phyloP scores from a whole-genome alignment of 2,797 vertebrate genomes.

The Antennarius maculatus region DNA sequence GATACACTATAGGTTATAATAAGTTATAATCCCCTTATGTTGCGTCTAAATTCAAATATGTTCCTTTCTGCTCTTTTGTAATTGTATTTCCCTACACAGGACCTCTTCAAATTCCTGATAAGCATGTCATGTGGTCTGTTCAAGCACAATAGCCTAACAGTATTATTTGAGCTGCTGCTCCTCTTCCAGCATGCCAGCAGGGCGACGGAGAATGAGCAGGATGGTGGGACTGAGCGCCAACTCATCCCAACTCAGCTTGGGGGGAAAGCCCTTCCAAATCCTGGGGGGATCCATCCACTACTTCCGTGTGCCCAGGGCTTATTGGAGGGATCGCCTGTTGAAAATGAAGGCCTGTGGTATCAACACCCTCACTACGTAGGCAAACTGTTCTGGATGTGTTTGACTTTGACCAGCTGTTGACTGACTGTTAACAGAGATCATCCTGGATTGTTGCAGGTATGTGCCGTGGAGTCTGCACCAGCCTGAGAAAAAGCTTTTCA shows the following conservation, averaged over 20 bases:
- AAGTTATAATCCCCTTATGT: too few species aligned
- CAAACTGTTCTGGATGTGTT: not conserved
- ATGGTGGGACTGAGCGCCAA: slow-evolving; percentile 81
- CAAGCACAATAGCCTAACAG: slow-evolving; percentile 52
- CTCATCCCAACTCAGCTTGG: slow-evolving; percentile 85
- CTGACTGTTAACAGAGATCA: slow-evolving; percentile 21
- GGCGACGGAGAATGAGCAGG: slow-evolving; percentile 71
- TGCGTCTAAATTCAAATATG: not conserved
- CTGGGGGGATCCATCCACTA: slow-evolving; percentile 92
- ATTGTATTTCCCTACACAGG: slow-evolving; percentile 10
- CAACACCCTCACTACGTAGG: slow-evolving; percentile 93
- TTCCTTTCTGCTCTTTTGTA: slow-evolving; percentile 9
- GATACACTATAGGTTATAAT: too few species aligned
- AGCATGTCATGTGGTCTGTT: slow-evolving; percentile 56
- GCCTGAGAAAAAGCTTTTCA: slow-evolving; percentile 84
- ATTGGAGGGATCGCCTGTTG: slow-evolving; percentile 90
- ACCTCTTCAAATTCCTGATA: slow-evolving; percentile 42
- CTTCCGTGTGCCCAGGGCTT: slow-evolving; percentile 89
- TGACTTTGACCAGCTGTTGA: not conserved
- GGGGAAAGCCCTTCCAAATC: slow-evolving; percentile 84
- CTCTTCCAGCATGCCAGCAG: slow-evolving; percentile 60
- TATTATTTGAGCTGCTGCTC: slow-evolving; percentile 32
- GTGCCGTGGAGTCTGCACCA: slow-evolving; percentile 95
- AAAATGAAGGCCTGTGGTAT: slow-evolving; percentile 95
- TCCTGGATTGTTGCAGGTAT: slow-evolving; percentile 77